A percentile compares a stretch with the other conserved stretches of the same genome.
phyloP scores from a whole-genome alignment of 1,140 invertebrate species.

The Drosophila dunni region DNA sequence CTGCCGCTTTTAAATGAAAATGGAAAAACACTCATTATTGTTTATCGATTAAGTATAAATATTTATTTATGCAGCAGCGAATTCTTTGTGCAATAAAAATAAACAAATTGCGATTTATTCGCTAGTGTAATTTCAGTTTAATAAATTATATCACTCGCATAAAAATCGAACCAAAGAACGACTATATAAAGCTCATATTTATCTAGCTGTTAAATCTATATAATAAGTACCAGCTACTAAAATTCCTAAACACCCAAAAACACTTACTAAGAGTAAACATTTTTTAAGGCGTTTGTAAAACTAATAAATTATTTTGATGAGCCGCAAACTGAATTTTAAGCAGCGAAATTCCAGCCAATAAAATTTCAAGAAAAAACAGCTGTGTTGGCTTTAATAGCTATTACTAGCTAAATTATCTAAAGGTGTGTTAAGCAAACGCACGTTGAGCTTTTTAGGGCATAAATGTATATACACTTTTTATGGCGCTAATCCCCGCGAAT shows the following conservation, averaged over 20 bases:
- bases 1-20: slow-evolving; percentile 13
- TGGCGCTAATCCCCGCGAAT: background rate
- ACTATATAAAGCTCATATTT: background rate
- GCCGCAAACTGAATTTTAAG: slow-evolving; percentile 41
- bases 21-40: slow-evolving; percentile 34
- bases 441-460: slow-evolving; percentile 16
- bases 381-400: no score
- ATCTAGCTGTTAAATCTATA: background rate
- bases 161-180: background rate
- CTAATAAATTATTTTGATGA: slow-evolving; percentile 71
- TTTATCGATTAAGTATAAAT: slow-evolving; percentile 44
- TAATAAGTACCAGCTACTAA: background rate
- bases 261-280: slow-evolving; percentile 51
- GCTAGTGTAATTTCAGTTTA: slow-evolving; percentile 40
- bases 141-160: slow-evolving; percentile 10
- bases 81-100: slow-evolving; percentile 36
- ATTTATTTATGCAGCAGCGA: slow-evolving; percentile 43
- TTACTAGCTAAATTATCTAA: no score
- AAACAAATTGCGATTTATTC: slow-evolving; percentile 33
- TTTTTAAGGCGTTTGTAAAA: slow-evolving; percentile 64
- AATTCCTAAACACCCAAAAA: slow-evolving; percentile 6
- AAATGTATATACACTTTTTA: background rate
- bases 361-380: no score
- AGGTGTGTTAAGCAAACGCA: slow-evolving; percentile 16
- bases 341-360: slow-evolving; percentile 30